Evolutionary conservation across 1,140 invertebrate genomes (phyloP), one percentile per base, ranked within the genome.

Genomic region (Telenomus remus): DNA sequence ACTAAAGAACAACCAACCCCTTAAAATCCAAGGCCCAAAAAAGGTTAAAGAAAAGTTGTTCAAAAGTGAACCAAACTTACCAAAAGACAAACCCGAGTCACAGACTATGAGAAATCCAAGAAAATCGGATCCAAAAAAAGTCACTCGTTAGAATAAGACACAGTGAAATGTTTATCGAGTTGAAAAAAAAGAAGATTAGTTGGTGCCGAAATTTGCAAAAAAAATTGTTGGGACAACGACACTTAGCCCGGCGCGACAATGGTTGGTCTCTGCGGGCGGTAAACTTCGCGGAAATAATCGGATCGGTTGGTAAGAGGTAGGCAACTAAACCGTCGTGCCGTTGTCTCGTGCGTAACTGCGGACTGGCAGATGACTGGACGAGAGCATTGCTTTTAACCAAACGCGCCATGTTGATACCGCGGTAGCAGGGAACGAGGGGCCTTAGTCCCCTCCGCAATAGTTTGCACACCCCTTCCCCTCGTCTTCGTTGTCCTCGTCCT

Each of bases 311-410:
- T 43, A 48, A 64, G 14, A 44, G 63, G 15, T 35, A 43, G 53
- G 51, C 47, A 47, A 63, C 56, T 39, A 48, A n/a, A 64, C 49
- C 60, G 73, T 65, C 73, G 65, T 70, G 65, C 47, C 73, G 73
- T 70, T 70, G 61, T 76, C 73, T 70, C 73, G 55, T 65, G 73
- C 63, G 73, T 76, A 65, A 76, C 73, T 76, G 73, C 57, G 68
- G 57, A 77, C 74, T 77, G 74, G 68, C 74, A 77, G 68, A 77
- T 71, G 63, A 71, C 68, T 77, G 74, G 63, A 53, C 74, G 74
- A 77, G 68, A 77, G 74, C 74, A 77, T 72, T 77, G 74, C 74
- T 77, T 77, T 77, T 72, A 77, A 77, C 74, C 68, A 72, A n/a
- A 72, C 74, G 74, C 74, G 74, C 74, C 74, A 72, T 77, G 74